These are phyloP conservation scores for Gasteruption jaculator DNA, from an alignment of 2,888 invertebrate species.

Conservation along the genomic window DNA sequence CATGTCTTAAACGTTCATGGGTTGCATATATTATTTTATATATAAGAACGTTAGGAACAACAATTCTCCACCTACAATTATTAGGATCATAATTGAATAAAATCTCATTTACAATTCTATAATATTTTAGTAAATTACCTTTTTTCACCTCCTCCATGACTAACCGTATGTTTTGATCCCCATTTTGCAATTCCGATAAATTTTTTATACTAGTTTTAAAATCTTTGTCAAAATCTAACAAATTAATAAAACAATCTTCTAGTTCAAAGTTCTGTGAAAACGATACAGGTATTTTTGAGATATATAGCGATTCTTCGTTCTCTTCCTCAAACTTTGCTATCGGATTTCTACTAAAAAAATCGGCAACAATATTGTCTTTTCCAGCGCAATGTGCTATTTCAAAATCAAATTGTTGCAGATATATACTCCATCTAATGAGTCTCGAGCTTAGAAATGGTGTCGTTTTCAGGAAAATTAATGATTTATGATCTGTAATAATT, in stretches of 20 bases:
- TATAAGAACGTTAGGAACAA: conserved; percentile 3
- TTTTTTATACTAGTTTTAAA: no score
- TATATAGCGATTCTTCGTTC: no score
- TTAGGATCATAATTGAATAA: conserved; percentile 7
- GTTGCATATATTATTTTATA: not conserved
- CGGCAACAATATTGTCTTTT: conserved; percentile 25
- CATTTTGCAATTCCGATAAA: conserved; percentile 6
- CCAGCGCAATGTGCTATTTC: conserved; percentile 25
- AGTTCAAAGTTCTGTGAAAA: no score
- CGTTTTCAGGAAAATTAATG: conserved; percentile 24
- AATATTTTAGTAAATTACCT: not conserved
- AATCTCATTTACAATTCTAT: conserved; percentile 3
- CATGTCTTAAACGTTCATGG: conserved; percentile 10
- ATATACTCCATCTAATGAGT: conserved; percentile 27
- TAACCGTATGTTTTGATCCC: not conserved
- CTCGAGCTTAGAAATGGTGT: conserved; percentile 26
- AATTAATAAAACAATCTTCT: no score
- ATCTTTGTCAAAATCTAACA: no score
- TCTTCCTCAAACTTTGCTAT: not conserved
- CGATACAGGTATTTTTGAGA: no score
- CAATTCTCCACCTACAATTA: conserved; percentile 2
- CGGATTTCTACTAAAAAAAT: conserved; percentile 27
- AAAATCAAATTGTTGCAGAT: conserved; percentile 29
- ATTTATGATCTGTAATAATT: no score
- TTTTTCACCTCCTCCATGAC: not conserved